Evolutionary conservation across 2,113 vertebrate species (phyloP).

Genomic region (Paradoxurus hermaphroditus): DNA sequence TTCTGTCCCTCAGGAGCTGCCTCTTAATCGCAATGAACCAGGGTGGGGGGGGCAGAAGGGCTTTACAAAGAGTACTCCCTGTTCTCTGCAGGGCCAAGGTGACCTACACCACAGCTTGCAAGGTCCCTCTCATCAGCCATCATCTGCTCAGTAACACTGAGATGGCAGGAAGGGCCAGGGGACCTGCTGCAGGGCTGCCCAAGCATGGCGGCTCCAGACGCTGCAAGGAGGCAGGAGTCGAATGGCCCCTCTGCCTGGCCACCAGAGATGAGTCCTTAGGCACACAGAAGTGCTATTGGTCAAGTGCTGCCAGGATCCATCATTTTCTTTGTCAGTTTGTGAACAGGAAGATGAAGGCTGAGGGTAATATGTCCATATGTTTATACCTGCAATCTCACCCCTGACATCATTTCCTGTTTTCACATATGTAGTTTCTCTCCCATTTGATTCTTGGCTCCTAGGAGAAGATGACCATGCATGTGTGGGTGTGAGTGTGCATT

Average conservation of each 20-base stretch:
- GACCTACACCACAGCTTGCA: neutral
- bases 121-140: neutral
- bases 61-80: neutral
- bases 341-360: neutral
- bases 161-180: neutral
- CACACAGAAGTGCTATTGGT: fast-evolving
- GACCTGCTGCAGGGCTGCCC: neutral
- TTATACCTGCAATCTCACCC: neutral
- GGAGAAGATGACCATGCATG: neutral
- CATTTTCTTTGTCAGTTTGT: neutral
- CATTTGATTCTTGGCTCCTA: neutral
- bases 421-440: neutral
- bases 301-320: neutral
- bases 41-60: neutral
- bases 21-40: neutral
- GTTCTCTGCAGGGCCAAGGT: neutral
- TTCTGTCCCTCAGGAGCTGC: neutral
- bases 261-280: neutral
- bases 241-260: neutral
- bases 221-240: neutral
- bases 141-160: neutral
- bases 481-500: too few relatives aligned
- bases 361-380: neutral
- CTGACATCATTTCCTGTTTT: neutral
- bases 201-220: too few relatives aligned